Evolutionary conservation across 2,113 vertebrate genomes (phyloP), one percentile per base, ranked within the genome.

Genomic region (Hirundichthys speculiger): DNA sequence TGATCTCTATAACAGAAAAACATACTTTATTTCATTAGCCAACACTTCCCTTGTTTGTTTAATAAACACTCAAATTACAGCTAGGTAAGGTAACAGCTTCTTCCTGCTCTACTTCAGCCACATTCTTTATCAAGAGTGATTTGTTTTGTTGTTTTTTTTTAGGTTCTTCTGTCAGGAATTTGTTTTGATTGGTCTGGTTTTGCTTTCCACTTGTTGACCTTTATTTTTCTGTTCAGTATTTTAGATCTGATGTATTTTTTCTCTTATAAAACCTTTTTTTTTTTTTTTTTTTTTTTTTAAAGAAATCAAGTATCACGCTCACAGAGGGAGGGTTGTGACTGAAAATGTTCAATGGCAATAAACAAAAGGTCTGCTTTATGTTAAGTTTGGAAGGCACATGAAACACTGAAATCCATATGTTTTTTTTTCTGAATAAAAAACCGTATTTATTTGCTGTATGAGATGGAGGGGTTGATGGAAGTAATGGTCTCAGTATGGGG

Each of bases 71-170:
- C 34, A 42, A 49, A 67, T 15, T 59, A 16, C 4, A n/a, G n/a
- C n/a, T 43, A 11, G 7, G 20, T 5, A 51, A 41, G 19, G 47
- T 13, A 41, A 34, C 38, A 49, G 34, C 73, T 94, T 93, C 40
- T 92, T 93, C 77, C 88, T 94, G 48, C 88, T 93, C 84, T 94
- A 94, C 79, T 89, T 41, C 40, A 41, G 16, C 13, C 13, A 41
- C 13, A 41, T n/a, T n/a, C n/a, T n/a, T n/a, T n/a, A n/a, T n/a
- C n/a, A 34, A 25, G 15, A 9, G 65, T 65, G 24, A 34, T 39
- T 54, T 1, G 5, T 54, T 54, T n/a, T n/a, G n/a, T n/a, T n/a
- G n/a, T n/a, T n/a, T n/a, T n/a, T n/a, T 47, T 1, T 27, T 62
- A 22, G 65, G 39, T 60, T 66, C 50, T 79, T 21, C 11, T 16